Conservation (phyloP, 2,113 vertebrate genomes). For the Peromyscus leucopus region DNA sequence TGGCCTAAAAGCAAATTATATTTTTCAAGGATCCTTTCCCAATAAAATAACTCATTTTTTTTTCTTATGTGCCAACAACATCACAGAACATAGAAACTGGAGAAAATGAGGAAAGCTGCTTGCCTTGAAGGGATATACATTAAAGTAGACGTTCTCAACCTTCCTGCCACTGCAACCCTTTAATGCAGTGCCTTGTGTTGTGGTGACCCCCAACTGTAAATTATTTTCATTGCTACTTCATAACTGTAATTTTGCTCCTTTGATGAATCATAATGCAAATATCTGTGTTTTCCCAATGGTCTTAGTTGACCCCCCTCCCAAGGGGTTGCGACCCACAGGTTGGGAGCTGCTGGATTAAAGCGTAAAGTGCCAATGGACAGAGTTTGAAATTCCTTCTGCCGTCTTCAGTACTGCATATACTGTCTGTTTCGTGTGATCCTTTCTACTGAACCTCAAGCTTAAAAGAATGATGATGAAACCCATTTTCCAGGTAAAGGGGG, state of each 20-base stretch:
- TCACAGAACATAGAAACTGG: conserved; percentile 20
- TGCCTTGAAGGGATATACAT: not conserved
- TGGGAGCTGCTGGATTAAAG: not conserved
- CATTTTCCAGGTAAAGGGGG: not conserved
- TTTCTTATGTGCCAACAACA: conserved; percentile 32
- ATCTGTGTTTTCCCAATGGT: not conserved
- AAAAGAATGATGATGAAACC: not conserved
- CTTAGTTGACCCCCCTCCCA: fast-evolving
- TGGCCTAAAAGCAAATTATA: conserved; percentile 37
- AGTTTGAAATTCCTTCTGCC: not conserved
- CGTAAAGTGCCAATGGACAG: not conserved
- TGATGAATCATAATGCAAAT: not conserved
- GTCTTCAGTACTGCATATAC: not conserved
- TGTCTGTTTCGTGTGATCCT: not conserved
- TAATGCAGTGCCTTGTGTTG: not conserved
- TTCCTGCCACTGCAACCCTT: not conserved
- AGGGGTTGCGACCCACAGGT: not conserved
- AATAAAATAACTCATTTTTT: conserved; percentile 21
- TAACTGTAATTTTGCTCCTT: not conserved
- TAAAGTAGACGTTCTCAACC: not conserved
- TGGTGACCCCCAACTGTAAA: not conserved
- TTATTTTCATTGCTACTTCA: not conserved
- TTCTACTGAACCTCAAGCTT: conserved; percentile 27
- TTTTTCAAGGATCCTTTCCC: conserved; percentile 49
- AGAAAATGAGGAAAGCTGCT: conserved; percentile 4